A percentile compares a stretch with the other conserved stretches of the same genome.
These are phyloP conservation scores for Himalopsyche anomala DNA, from an alignment of 2,888 invertebrate species.

Conservation along the genomic window DNA sequence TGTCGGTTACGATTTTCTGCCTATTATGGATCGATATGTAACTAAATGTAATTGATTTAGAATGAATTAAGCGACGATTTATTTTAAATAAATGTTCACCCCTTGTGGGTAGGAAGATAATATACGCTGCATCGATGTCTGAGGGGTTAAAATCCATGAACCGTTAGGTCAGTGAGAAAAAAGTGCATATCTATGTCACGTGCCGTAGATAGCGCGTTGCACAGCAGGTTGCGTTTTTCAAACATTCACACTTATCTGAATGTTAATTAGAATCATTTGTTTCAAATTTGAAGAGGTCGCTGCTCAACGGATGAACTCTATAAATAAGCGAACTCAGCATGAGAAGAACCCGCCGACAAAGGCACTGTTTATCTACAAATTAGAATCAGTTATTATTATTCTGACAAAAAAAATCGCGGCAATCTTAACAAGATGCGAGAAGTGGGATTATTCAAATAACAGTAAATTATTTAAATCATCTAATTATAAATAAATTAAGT, in stretches of 20 bases:
- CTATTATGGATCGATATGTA: too few relatives aligned
- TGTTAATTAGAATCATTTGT: conserved; percentile 22
- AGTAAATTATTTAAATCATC: background rate
- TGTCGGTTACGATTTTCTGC: too few relatives aligned
- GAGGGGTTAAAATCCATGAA: background rate
- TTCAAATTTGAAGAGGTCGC: conserved; percentile 33
- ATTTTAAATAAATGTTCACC: too few relatives aligned
- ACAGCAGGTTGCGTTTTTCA: background rate
- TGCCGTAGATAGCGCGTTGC: background rate
- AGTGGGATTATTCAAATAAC: conserved; percentile 32
- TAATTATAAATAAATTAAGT: too few relatives aligned
- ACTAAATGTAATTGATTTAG: too few relatives aligned
- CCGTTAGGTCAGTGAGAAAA: background rate
- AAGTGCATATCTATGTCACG: background rate
- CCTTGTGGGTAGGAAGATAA: too few relatives aligned
- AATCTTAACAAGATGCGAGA: background rate
- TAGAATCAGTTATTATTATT: conserved; percentile 10
- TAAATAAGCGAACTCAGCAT: conserved; percentile 35
- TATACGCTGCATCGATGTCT: too few relatives aligned
- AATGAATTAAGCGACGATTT: too few relatives aligned
- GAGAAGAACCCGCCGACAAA: conserved; percentile 18
- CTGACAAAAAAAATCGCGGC: background rate
- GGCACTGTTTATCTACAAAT: conserved; percentile 31
- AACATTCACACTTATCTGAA: background rate
- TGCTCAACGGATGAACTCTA: background rate